Base-by-base conservation (phyloP, 2,797 vertebrate genomes). In the Gymnothorax javanicus region DNA sequence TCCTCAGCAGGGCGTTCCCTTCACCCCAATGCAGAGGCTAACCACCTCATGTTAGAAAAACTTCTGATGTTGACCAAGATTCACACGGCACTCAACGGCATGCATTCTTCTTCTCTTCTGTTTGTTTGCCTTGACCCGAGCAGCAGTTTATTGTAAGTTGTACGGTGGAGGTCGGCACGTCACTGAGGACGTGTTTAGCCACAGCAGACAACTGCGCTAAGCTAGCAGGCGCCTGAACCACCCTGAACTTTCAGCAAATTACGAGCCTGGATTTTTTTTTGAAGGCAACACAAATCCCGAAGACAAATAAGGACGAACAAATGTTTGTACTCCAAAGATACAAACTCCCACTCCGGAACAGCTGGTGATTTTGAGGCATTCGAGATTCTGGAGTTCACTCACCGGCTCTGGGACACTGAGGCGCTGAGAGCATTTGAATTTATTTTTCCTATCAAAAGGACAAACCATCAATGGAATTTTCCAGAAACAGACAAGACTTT, bases 401-500 rank as follows among this genome's bases (percentile, higher is more conserved):
- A 27, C n/a, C 11, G 67, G 9, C 67, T 27, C 20, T n/a, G 67
- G 11, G 25, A 11, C 25, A 15, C 25, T 71, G 67, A 33, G 67
- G 67, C 1, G 67, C 67, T 33, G 25, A 71, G 9, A 71, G 25
- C 67, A 27, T 25, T 33, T 7, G 67, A 25, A 62, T 62, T 62
- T 62, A 6, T 62, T 62, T 62, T 20, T 64, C n/a, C n/a, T 67
- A 67, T 67, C 62, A 67, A 67, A 67, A 73, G 69, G 7, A 73
- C n/a, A 33, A 27, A 73, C 69, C 69, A 73, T 73, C 75, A 54
- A 52, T 79, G 75, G 75, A 17, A 54, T 52, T 52, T 52, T 43
- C 75, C 20, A 17, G 17, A 79, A 52, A 50, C 75, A 79, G 75
- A 79, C 75, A 79, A 52, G 50, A 79, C 75, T 77, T 43, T 79